Evolutionary conservation across 2,113 vertebrate genomes (phyloP).

Genomic region (Bombycilla garrulus): DNA sequence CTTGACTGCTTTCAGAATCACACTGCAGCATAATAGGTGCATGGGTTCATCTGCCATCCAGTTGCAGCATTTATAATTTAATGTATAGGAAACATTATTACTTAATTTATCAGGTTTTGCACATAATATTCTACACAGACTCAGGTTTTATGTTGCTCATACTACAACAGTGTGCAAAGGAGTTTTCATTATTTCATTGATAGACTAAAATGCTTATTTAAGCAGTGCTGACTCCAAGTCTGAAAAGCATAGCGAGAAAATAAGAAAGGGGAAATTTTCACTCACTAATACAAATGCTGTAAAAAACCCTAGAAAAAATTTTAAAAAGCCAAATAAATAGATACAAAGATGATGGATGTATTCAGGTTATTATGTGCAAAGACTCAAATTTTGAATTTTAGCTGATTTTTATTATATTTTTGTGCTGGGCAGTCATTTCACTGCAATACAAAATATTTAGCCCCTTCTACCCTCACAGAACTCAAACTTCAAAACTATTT

Average conservation of each 20-base stretch:
- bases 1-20: not conserved
- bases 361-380: not conserved
- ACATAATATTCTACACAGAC: not conserved
- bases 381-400: not conserved
- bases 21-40: not conserved
- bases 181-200: not conserved
- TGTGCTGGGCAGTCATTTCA: rapidly evolving
- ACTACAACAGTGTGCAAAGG: not conserved
- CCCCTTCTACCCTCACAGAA: not conserved
- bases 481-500: not conserved
- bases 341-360: not conserved
- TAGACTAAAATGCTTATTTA: not conserved
- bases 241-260: not conserved
- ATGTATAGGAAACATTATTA: not conserved
- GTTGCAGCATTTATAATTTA: not conserved
- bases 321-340: not conserved
- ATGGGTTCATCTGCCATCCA: not conserved
- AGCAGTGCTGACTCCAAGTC: not conserved
- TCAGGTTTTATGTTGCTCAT: not conserved
- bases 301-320: not conserved
- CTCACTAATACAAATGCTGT: not conserved
- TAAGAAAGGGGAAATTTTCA: not conserved
- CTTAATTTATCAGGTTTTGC: not conserved
- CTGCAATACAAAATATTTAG: not conserved
- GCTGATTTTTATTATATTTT: not conserved